Conservation (phyloP, 2,888 invertebrate genomes). For the Amblyjoppa fuscipennis region DNA sequence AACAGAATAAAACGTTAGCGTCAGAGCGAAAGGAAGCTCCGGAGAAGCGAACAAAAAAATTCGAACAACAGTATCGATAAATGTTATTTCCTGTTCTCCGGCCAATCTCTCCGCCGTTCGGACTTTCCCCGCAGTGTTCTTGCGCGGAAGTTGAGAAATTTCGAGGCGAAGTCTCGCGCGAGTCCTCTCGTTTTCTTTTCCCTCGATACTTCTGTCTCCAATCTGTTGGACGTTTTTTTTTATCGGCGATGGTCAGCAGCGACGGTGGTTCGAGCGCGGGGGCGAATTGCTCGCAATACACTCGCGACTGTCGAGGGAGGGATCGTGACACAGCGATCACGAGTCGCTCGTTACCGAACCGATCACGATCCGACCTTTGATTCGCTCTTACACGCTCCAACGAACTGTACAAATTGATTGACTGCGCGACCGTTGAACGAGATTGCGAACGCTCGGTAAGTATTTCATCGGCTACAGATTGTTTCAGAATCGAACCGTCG, state of each 20-base stretch:
- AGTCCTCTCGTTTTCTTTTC: slow-evolving; percentile 5
- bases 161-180: not conserved
- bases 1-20: not conserved
- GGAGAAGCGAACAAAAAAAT: not conserved
- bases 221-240: not conserved
- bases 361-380: slow-evolving; percentile 73
- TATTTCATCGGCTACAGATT: slow-evolving; percentile 9
- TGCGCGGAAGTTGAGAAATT: not conserved
- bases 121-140: not conserved
- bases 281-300: slow-evolving; percentile 5
- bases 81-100: not conserved
- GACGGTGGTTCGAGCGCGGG: not conserved
- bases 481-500: slow-evolving; percentile 10
- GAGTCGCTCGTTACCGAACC: slow-evolving; percentile 44
- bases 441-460: slow-evolving; percentile 8
- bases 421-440: slow-evolving; percentile 51
- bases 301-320: slow-evolving; percentile 28
- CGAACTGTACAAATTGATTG: slow-evolving; percentile 72
- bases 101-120: not conserved
- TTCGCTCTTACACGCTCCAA: slow-evolving; percentile 69
- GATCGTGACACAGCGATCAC: slow-evolving; percentile 41
- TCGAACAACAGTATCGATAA: not conserved
- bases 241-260: not conserved
- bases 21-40: not conserved
- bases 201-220: not conserved